Evolutionary conservation across 2,888 invertebrate genomes (phyloP).

Genomic region (Amiota mariae): DNA sequence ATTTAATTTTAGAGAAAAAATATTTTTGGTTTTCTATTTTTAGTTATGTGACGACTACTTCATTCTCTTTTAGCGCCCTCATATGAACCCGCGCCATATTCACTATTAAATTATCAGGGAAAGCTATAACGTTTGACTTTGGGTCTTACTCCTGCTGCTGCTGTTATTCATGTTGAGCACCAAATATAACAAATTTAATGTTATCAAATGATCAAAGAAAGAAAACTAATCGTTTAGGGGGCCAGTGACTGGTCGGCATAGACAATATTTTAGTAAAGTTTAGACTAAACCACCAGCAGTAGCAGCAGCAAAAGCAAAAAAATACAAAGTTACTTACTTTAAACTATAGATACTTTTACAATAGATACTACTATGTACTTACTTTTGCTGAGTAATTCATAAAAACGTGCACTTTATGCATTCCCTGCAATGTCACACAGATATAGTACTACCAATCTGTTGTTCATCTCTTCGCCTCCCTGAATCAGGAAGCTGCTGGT

Average conservation of each 20-base stretch:
- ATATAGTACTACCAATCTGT: background rate
- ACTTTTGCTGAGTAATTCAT: background rate
- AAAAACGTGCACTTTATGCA: slow-evolving; percentile 2
- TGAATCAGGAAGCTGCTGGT: background rate
- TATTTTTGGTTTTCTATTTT: slow-evolving; percentile 15
- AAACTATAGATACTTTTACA: background rate
- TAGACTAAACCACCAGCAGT: background rate
- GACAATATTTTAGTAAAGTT: background rate
- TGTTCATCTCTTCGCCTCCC: background rate
- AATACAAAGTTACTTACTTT: too few species aligned
- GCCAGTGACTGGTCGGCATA: background rate
- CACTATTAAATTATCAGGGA: background rate
- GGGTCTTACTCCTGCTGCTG: background rate
- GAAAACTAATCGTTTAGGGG: slow-evolving; percentile 5
- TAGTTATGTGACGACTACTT: too few species aligned
- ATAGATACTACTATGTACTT: too few species aligned
- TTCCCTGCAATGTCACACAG: slow-evolving; percentile 9
- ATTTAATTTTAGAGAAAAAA: slow-evolving; percentile 57
- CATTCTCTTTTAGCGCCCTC: too few species aligned
- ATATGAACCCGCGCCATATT: too few species aligned
- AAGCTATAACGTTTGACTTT: background rate
- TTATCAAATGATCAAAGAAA: slow-evolving; percentile 27
- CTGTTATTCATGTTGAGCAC: background rate
- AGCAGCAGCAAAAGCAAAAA: too few species aligned
- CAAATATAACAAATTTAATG: slow-evolving; percentile 20